Conservation (phyloP, 2,888 invertebrate species). For the Callimorpha dominula region DNA sequence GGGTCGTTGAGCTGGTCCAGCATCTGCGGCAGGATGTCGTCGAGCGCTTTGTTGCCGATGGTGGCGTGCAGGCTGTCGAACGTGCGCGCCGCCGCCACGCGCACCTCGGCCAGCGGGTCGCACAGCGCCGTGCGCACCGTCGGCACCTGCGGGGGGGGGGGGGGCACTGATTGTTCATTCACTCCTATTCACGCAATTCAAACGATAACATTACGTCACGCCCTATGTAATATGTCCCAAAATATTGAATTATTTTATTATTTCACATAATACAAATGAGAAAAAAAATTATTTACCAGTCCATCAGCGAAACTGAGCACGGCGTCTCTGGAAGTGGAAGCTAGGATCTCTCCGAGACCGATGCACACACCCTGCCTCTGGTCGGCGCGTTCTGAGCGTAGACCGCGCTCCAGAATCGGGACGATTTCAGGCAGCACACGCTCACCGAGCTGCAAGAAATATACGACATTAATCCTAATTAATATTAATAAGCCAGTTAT, state of each 20-base stretch:
- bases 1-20: conserved; percentile 91
- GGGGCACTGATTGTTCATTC: no score
- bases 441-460: conserved; percentile 91
- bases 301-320: conserved; percentile 90
- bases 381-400: conserved; percentile 96
- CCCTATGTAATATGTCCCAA: no score
- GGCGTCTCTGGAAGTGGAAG: conserved; percentile 97
- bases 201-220: no score
- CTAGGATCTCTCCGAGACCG: conserved; percentile 99
- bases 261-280: background rate
- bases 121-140: conserved; percentile 98
- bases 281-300: conserved; percentile 49
- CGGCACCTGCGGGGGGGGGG: conserved; percentile 89
- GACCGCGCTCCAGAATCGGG: conserved; percentile 97
- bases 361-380: conserved; percentile 99
- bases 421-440: conserved; percentile 99
- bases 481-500: no score
- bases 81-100: conserved; percentile 98
- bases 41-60: conserved; percentile 96
- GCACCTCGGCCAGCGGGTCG: conserved; percentile 96
- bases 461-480: no score
- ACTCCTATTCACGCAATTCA: no score
- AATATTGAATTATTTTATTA: no score
- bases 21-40: conserved; percentile 98
- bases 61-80: conserved; percentile 98